These are phyloP conservation scores for Anas acuta DNA, from an alignment of 2,797 vertebrate species.

Conservation along the genomic window DNA sequence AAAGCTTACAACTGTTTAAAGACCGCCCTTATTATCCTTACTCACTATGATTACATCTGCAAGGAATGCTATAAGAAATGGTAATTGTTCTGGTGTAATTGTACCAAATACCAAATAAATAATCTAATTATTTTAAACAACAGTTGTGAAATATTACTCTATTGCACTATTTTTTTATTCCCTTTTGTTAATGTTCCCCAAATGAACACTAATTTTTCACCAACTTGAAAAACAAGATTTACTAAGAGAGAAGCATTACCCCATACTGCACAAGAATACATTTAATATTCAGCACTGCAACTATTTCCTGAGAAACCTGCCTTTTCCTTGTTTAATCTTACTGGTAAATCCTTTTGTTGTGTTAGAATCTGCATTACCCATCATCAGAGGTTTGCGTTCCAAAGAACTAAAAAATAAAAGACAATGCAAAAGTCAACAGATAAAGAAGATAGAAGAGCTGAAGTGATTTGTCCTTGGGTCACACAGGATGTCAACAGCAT, in stretches of 20 bases:
- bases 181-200: background rate
- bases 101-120: background rate
- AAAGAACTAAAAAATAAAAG: background rate
- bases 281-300: background rate
- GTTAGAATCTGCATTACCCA: background rate
- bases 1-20: background rate
- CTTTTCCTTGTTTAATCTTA: background rate
- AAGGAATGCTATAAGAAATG: background rate
- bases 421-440: background rate
- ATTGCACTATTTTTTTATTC: background rate
- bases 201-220: background rate
- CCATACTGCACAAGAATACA: background rate
- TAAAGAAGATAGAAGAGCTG: background rate
- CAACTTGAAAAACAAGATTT: background rate
- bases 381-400: background rate
- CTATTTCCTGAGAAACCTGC: background rate
- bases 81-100: background rate
- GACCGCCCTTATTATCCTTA: background rate
- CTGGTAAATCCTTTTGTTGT: background rate
- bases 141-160: accelerated
- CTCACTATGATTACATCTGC: background rate
- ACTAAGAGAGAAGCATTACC: background rate
- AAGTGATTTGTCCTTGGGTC: background rate
- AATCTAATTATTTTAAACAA: background rate
- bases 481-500: background rate